Percentiles rank a stretch among this genome's conserved stretches.
These are phyloP conservation scores for Epinephelus coioides DNA, from an alignment of 2,797 vertebrate species.

Conservation along the genomic window DNA sequence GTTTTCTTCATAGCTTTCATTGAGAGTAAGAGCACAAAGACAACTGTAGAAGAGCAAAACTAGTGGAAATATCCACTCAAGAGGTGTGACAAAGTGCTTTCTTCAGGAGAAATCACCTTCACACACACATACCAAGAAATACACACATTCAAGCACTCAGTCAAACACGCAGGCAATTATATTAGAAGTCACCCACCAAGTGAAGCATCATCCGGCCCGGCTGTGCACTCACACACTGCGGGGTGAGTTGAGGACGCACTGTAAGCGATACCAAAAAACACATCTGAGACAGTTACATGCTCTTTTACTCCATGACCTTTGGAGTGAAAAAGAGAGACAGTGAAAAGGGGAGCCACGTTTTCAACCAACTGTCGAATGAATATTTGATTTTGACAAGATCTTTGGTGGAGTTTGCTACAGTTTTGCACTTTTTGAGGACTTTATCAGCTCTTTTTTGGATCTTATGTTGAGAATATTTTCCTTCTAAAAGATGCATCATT, in stretches of 20 bases:
- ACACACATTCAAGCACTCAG: slow-evolving; percentile 21
- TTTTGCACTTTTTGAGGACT: slow-evolving; percentile 6
- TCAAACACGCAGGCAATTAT: slow-evolving; percentile 45
- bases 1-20: slow-evolving; percentile 11
- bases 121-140: slow-evolving; percentile 26
- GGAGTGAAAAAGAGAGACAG: slow-evolving; percentile 32
- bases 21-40: slow-evolving; percentile 19
- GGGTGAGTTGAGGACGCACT: slow-evolving; percentile 44
- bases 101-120: slow-evolving; percentile 38
- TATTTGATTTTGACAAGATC: slow-evolving; percentile 47
- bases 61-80: slow-evolving; percentile 24
- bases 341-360: slow-evolving; percentile 28
- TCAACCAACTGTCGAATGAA: slow-evolving; percentile 47
- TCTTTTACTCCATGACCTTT: slow-evolving; percentile 50
- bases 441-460: neutral
- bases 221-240: slow-evolving; percentile 2
- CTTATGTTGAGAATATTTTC: slow-evolving; percentile 10
- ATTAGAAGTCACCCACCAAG: slow-evolving; percentile 45
- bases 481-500: neutral
- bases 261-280: slow-evolving; percentile 41
- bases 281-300: slow-evolving; percentile 40
- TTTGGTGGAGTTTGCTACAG: slow-evolving; percentile 20
- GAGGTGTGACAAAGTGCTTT: slow-evolving; percentile 27
- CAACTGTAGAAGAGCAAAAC: slow-evolving; percentile 7
- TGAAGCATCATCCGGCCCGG: slow-evolving; percentile 26